Evolutionary conservation across 2,888 invertebrate species (phyloP), one percentile per base, ranked within the genome.

Genomic region (Spodoptera picta): DNA sequence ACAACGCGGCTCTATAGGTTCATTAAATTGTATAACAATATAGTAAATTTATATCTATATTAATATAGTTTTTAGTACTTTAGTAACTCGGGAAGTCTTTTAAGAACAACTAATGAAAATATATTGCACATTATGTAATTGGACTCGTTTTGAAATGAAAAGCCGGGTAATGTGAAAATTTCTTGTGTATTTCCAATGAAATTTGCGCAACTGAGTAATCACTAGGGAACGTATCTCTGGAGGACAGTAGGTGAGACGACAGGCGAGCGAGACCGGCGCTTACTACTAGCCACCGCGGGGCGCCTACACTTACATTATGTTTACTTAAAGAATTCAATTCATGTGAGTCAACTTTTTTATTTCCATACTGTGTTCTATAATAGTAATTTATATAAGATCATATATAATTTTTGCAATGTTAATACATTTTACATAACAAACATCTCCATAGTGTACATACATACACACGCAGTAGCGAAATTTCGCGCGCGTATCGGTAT

Each of bases 351-450:
- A 93, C 92, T 93, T 92, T 92, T 94, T 94, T 93, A 93, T 93
- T 94, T 93, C 84, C 91, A 92, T 93, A 94, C 92, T 92, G 94
- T 93, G 92, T 92, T 92, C 94, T 94, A 94, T 94, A 93, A 94
- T 94, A 94, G 90, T 94, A 93, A 92, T 93, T 93, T 93, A 94
- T 93, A 92, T 94, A 93, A 91, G 93, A 93, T 93, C 92, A 94
- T 94, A 94, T 92, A 92, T 94, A 94, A 92, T 93, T 94, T 93
- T 92, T 93, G 94, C 92, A 93, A 93, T 92, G 92, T 94, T 93
- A 93, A 93, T 94, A 94, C 94, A 94, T 94, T 93, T 92, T 92
- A 94, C 93, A 94, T 93, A 94, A 94, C 93, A 92, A 93, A 93
- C 91, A 93, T 92, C 86, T 93, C 90, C 91, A 90, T 88, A 90